Percentiles rank a stretch among this genome's conserved stretches.
phyloP scores from a whole-genome alignment of 1,140 invertebrate genomes.

The Aporrectodea caliginosa region DNA sequence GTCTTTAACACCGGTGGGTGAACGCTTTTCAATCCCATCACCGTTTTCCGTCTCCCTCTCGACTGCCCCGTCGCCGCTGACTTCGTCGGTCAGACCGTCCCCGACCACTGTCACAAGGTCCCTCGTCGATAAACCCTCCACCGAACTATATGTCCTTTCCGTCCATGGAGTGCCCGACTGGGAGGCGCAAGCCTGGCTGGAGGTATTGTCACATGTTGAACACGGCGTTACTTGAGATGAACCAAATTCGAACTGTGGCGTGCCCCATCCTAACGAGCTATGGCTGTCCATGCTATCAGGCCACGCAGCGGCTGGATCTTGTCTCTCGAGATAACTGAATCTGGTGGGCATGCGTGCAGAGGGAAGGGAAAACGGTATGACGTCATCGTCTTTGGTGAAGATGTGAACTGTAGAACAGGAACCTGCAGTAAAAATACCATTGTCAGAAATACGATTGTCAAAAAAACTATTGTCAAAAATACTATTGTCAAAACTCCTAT shows the following conservation, averaged over 20 bases:
- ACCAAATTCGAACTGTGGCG: neutral
- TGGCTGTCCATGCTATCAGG: neutral
- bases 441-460: too few relatives aligned
- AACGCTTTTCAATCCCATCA: too few relatives aligned
- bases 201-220: neutral
- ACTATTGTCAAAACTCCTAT: too few relatives aligned
- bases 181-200: neutral
- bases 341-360: too few relatives aligned
- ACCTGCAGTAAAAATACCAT: too few relatives aligned
- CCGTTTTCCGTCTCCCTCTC: neutral
- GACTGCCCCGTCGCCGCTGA: neutral
- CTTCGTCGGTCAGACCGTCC: neutral
- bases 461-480: too few relatives aligned
- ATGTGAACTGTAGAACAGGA: too few relatives aligned
- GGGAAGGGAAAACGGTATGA: too few relatives aligned
- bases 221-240: neutral
- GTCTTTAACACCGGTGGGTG: too few relatives aligned
- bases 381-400: too few relatives aligned
- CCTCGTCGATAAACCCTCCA: neutral
- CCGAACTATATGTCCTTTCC: neutral
- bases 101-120: neutral
- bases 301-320: neutral
- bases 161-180: neutral
- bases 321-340: too few relatives aligned
- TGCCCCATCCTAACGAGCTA: neutral